A percentile compares a stretch with the other conserved stretches of the same genome.
Evolutionary conservation across 2,113 vertebrate genomes (phyloP).

Genomic region (Thunnus maccoyii): DNA sequence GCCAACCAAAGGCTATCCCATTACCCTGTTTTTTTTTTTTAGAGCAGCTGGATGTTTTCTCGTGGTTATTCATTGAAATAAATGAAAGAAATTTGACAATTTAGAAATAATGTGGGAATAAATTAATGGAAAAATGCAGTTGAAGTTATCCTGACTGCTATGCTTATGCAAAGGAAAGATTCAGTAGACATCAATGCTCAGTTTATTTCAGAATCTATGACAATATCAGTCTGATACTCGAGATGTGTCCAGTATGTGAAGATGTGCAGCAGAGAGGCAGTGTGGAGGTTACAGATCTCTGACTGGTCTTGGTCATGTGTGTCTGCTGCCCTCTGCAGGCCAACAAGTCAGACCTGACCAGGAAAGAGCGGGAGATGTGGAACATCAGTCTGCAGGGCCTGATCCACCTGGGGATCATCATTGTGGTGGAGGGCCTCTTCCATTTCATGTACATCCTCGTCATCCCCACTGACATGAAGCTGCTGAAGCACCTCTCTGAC

Average conservation of each 20-base stretch:
- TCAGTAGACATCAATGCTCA: too few relatives aligned
- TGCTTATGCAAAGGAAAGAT: too few relatives aligned
- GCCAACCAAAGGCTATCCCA: too few relatives aligned
- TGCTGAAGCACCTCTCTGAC: constrained; percentile 90
- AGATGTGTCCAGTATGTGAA: too few relatives aligned
- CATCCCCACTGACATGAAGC: constrained; percentile 92
- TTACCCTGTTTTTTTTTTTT: too few relatives aligned
- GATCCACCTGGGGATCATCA: constrained; percentile 83
- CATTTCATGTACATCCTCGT: constrained; percentile 98
- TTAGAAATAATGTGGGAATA: too few relatives aligned
- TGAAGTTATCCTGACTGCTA: too few relatives aligned
- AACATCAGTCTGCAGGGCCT: constrained; percentile 86
- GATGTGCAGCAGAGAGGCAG: not conserved
- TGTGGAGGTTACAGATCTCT: not conserved
- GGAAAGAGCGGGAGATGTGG: constrained; percentile 91
- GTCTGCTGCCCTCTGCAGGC: constrained; percentile 81
- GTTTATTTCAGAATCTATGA: not conserved
- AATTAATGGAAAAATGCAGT: too few relatives aligned
- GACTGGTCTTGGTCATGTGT: not conserved
- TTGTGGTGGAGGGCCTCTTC: constrained; percentile 90
- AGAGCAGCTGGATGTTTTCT: too few relatives aligned
- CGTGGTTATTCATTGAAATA: too few relatives aligned
- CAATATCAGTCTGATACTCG: too few relatives aligned
- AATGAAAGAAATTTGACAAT: too few relatives aligned
- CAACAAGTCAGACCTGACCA: constrained; percentile 83